Conservation (phyloP, 2,888 invertebrate species). For the Morpho deidamia region DNA sequence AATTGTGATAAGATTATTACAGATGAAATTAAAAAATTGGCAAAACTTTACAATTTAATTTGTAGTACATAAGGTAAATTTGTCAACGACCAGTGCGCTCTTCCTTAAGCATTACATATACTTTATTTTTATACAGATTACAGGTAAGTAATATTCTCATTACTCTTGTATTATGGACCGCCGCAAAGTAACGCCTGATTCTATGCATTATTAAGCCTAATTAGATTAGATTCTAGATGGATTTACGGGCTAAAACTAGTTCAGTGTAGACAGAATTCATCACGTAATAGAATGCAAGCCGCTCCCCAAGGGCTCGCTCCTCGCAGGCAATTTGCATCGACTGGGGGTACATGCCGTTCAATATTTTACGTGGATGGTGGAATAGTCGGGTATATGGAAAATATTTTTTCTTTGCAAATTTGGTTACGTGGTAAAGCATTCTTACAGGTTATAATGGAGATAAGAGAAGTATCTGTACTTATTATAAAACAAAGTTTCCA, state of each 20-base stretch:
- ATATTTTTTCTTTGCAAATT: constrained; percentile 16
- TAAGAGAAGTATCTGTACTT: no score
- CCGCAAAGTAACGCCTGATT: no score
- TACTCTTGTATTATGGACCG: no score
- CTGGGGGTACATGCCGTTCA: constrained; percentile 24
- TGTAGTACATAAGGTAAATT: no score
- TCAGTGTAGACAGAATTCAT: constrained; percentile 30
- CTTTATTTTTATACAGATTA: no score
- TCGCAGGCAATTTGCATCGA: constrained; percentile 38
- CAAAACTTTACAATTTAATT: no score
- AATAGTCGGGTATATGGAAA: constrained; percentile 16
- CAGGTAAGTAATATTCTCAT: background rate
- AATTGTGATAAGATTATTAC: no score
- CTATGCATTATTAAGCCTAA: background rate
- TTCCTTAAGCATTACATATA: no score
- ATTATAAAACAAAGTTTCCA: no score
- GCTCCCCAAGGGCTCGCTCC: constrained; percentile 30
- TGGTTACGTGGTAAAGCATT: background rate
- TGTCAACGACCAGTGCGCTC: no score
- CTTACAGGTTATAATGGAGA: no score
- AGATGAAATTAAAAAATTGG: no score
- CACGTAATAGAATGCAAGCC: constrained; percentile 42
- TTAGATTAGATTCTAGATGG: background rate
- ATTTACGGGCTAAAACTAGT: constrained; percentile 14
- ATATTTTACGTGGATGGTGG: constrained; percentile 27